These are phyloP conservation scores for Ataeniobius toweri DNA, from an alignment of 2,797 vertebrate genomes.

Conservation along the genomic window DNA sequence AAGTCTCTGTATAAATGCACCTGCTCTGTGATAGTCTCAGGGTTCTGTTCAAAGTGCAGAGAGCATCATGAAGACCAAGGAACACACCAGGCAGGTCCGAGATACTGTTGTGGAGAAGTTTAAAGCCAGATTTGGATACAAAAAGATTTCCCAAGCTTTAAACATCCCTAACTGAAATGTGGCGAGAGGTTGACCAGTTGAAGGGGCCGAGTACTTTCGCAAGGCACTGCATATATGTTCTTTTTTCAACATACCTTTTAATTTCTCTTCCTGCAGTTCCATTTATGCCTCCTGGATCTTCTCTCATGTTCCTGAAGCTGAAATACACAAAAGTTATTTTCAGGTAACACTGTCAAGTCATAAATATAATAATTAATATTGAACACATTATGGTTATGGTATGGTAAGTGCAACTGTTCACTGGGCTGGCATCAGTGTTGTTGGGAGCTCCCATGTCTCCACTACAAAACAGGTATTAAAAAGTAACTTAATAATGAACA, in stretches of 20 bases:
- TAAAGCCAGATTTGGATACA: no score
- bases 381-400: not conserved
- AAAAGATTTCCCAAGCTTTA: no score
- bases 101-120: no score
- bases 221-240: no score
- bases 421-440: not conserved
- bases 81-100: no score
- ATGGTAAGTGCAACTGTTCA: slow-evolving; percentile 30
- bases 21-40: no score
- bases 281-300: slow-evolving; percentile 48
- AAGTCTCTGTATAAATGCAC: no score
- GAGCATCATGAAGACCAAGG: no score
- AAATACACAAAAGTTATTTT: not conserved
- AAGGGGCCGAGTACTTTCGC: no score
- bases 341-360: not conserved
- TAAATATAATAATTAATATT: not conserved
- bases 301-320: slow-evolving; percentile 17
- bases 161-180: no score
- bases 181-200: no score
- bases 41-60: no score
- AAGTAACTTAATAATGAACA: slow-evolving; percentile 2
- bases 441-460: not conserved
- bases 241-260: slow-evolving; percentile 8
- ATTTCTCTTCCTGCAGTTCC: not conserved
- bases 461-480: slow-evolving; percentile 39